Evolutionary conservation across 2,888 invertebrate genomes (phyloP), one percentile per base, ranked within the genome.

Genomic region (Steinernema carpocapsae): DNA sequence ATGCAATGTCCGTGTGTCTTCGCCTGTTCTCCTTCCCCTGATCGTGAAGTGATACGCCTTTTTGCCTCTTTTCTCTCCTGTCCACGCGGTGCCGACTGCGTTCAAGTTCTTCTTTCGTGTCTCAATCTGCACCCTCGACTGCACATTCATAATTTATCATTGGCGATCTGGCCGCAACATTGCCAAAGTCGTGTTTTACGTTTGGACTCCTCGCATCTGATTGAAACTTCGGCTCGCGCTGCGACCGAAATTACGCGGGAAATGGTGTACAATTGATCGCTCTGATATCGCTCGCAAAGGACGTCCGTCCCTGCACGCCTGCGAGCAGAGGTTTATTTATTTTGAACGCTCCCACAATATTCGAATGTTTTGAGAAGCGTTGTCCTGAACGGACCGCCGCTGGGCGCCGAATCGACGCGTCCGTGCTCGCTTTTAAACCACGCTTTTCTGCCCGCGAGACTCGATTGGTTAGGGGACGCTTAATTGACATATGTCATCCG

Each of bases 61-160:
- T 64, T 64, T 64, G 64, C 64, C 64, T 64, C 64, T 64, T 64
- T 64, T 32, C 64, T 64, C 64, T n/a, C 64, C 64, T 64, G 64
- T 64, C 29, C 29, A 64, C 56, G 64, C 64, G 29, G 32, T 64
- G 32, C 29, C 26, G 64, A 64, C 26, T 32, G 64, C 26, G 64
- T 32, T 64, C 17, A 29, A 64, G 64, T 64, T 64, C 64, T 64
- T 64, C 64, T 64, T 32, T 32, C 29, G 64, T 64, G 29, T 64
- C 64, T 64, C 64, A 29, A 64, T 32, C 32, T 64, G 64, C 64
- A 32, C 64, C 64, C 64, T 64, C 64, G 64, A 29, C 64, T 12
- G 29, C 32, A 26, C 64, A 26, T 64, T 64, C 64, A 64, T 64
- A 64, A 64, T 64, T 64, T 64, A 64, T 64, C 64, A 64, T 64